These are phyloP conservation scores for Sceliomorpha sp. DNA, from an alignment of 2,888 invertebrate genomes.

Conservation along the genomic window DNA sequence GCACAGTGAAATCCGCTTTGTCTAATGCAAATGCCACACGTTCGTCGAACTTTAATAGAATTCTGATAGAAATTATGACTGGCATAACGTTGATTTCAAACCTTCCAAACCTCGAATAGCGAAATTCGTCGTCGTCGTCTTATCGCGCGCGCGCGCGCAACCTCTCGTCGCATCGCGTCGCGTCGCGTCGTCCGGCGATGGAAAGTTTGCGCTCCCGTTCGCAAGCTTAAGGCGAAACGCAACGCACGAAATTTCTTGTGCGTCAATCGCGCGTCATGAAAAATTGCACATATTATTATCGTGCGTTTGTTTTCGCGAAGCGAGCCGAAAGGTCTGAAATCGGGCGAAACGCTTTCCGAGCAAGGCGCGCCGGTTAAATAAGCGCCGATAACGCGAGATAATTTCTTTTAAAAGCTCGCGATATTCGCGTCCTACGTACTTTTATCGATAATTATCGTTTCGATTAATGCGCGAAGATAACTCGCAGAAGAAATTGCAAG, in stretches of 20 bases:
- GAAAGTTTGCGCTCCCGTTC: neutral
- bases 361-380: constrained; percentile 27
- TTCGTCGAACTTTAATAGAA: constrained; percentile 34
- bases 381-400: constrained; percentile 28
- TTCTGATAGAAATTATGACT: constrained; percentile 22
- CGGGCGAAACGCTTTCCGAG: constrained; percentile 12
- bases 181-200: too few species aligned
- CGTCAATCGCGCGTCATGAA: neutral
- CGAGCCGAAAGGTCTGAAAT: constrained; percentile 8
- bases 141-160: too few species aligned
- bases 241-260: neutral
- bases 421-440: constrained; percentile 2
- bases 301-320: constrained; percentile 11
- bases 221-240: neutral
- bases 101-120: constrained; percentile 17
- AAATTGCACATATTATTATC: constrained; percentile 7
- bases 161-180: too few species aligned
- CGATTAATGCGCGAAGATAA: constrained; percentile 22
- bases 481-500: constrained; percentile 16
- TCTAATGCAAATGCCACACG: constrained; percentile 35
- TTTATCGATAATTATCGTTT: constrained; percentile 28
- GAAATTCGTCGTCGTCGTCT: constrained; percentile 7
- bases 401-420: constrained; percentile 29
- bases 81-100: too few species aligned
- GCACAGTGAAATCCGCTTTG: constrained; percentile 31